Base-by-base conservation (phyloP, 2,113 vertebrate species). In the Vicugna pacos region DNA sequence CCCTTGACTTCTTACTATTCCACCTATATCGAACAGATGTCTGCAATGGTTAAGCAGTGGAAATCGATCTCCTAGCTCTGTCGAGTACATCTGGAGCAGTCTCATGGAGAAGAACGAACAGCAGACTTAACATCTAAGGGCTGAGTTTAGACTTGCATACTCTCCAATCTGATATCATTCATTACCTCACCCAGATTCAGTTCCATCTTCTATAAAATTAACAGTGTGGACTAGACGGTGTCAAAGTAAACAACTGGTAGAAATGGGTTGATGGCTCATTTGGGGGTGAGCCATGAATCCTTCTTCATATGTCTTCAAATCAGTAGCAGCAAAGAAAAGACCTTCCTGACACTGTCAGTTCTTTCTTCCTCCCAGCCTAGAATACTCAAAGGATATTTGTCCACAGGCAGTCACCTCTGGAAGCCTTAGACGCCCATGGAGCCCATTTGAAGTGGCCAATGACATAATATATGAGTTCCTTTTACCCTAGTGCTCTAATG, bases 271-370 rank as follows among this genome's bases (percentile, higher is more conserved):
- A 76, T 9, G 19, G 35, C 46, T 95, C 13, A 81, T 84, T 95
- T 70, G 12, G 38, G 50, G 48, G 38, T 52, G 7, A 65, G 13
- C 4, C 91, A 65, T 65, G 38, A 87, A 87, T 30, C 35, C 8
- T 8, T 84, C 8, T 7, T 84, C 54, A 7, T 48, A 72, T 76
- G 60, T 94, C 10, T 91, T 96, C 13, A 96, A 83, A 69, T 92
- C 42, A 83, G 38, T 16, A 79, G 32, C 56, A 38, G 16, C 32
- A 56, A 64, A 83, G 54, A 87, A 50, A 80, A 52, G 88, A 64
- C 13, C 28, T 28, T 95, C n/a, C 50, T 38, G 46, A 76, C 6
- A 69, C 6, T 22, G 3, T 46, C 9, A n/a, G 83, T 86, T 89
- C 35, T 77, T 94, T 92, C 46, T 86, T 92, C 80, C n/a, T 84